A percentile compares a stretch with the other conserved stretches of the same genome.
Evolutionary conservation across 2,113 vertebrate species (phyloP).

Genomic region (Alaudala cheleensis): DNA sequence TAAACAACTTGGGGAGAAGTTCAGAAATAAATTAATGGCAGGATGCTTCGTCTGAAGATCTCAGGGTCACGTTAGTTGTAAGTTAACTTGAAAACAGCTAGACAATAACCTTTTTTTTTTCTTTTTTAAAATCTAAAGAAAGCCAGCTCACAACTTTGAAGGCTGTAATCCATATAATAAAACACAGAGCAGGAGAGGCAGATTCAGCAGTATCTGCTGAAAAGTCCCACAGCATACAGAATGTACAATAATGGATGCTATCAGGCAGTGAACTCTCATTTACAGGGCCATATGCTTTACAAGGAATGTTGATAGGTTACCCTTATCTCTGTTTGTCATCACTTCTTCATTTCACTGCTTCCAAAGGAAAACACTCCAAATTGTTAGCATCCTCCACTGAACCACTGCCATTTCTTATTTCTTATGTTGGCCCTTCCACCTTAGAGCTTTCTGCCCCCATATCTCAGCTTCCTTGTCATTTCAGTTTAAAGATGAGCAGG

Average conservation of each 20-base stretch:
- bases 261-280: conserved; percentile 31
- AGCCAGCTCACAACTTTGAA: background rate
- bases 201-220: conserved; percentile 14
- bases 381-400: background rate
- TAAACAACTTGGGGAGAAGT: background rate
- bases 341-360: conserved; percentile 49
- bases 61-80: rapidly evolving
- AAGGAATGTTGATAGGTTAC: conserved; percentile 50
- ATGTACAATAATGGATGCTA: conserved; percentile 13
- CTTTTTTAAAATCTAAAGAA: background rate
- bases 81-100: background rate
- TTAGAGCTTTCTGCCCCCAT: background rate
- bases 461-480: background rate
- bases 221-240: background rate
- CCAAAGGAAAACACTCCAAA: conserved; percentile 38
- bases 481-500: background rate
- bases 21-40: conserved; percentile 15
- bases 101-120: rapidly evolving
- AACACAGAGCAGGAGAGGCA: background rate
- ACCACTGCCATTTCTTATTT: background rate
- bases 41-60: background rate
- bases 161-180: conserved; percentile 13
- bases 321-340: conserved; percentile 65
- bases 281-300: conserved; percentile 44
- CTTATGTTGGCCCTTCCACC: background rate